Percentiles rank a stretch among this genome's conserved stretches.
These are phyloP conservation scores for Thripadectes ignobilis DNA, from an alignment of 2,797 vertebrate genomes.

Conservation along the genomic window DNA sequence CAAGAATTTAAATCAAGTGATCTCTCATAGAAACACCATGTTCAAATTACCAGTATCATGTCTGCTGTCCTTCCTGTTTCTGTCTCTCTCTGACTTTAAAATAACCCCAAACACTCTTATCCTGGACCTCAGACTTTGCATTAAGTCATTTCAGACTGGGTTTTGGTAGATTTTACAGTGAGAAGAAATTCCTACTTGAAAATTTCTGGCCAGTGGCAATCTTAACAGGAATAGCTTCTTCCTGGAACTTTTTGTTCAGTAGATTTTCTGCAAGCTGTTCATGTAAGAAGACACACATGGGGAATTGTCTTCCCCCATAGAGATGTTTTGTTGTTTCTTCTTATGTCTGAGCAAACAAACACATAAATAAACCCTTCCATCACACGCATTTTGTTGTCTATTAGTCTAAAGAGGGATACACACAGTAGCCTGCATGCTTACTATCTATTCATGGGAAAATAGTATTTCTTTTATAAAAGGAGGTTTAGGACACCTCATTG, in stretches of 20 bases:
- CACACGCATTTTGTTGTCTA: not conserved
- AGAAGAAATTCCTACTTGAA: not conserved
- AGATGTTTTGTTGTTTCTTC: not conserved
- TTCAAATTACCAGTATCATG: not conserved
- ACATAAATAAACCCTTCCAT: not conserved
- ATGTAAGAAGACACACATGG: not conserved
- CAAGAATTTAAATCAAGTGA: not conserved
- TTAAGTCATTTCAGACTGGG: not conserved
- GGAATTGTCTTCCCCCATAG: not conserved
- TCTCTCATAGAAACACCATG: not conserved
- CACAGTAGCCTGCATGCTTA: not conserved
- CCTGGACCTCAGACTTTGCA: not conserved
- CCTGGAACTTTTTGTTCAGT: not conserved
- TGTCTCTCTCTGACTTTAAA: not conserved
- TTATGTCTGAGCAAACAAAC: not conserved
- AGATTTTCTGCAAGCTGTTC: not conserved
- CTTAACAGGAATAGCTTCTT: not conserved
- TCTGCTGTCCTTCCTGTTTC: not conserved
- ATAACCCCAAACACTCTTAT: rapidly evolving
- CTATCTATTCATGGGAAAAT: not conserved
- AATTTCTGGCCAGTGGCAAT: not conserved
- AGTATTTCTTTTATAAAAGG: not conserved
- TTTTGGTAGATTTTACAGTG: not conserved
- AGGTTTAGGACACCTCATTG: not conserved
- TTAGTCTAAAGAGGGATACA: not conserved